Evolutionary conservation across 92 coral and sea anemone genomes (phyloP), one percentile per base, ranked within the genome.

Genomic region (Phenganax marumi): DNA sequence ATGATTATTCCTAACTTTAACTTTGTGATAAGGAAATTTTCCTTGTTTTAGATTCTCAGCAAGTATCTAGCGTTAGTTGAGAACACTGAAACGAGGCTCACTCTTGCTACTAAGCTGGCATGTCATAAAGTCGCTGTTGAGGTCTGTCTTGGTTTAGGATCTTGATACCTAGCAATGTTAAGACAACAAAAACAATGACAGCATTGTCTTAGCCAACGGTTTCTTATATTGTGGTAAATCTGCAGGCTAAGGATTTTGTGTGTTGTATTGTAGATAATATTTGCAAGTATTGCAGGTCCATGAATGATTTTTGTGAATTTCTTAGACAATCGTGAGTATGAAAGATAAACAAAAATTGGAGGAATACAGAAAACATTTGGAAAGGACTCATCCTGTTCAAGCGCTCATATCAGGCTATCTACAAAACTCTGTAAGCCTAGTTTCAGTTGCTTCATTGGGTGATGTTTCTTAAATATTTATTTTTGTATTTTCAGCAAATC

Each of bases 71-170:
- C 84, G 23, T 76, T 89, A 52, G 83, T 95, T 54, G 97, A 92
- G 75, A 93, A 91, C 70, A 90, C 24, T 12, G 88, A 84, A 72
- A 85, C 89, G 39, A 84, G 98, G 61, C 77, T 95, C 23, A 54
- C 90, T 18, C 52, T 92, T 68, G 97, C 98, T 39, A 84, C 93
- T 33, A 95, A 84, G 65, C 76, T 79, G 19, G 86, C 92, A 86
- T 92, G 91, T 63, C 97, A 95, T 70, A 90, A 89, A 57, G 91
- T 91, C 68, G 97, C 86, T 10, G 90, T 95, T 50, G 97, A 95
- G 97, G 98, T 95, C 64, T 85, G 88, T 16, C 1, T 19, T 11
- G 9, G 12, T 4, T 12, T 6, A 18, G 2, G 3, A 6, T 71
- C 7, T 71, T 72, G 43, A 33, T 33, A 33, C 43, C 43, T 33